Conservation (phyloP, 2,797 vertebrate genomes). For the Numenius phaeopus region DNA sequence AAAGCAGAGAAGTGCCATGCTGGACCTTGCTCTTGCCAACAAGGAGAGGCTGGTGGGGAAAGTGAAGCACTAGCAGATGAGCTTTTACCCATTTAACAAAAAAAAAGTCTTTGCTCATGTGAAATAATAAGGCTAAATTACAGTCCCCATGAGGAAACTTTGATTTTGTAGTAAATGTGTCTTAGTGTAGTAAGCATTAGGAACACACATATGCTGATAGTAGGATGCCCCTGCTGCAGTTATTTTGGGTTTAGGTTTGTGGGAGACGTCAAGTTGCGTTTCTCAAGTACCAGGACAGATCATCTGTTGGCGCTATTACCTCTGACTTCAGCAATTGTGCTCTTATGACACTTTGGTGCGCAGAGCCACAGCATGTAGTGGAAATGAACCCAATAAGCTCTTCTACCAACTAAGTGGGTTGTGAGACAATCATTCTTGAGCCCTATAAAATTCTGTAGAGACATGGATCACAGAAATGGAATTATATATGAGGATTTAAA, state of each 20-base stretch:
- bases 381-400: neutral
- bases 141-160: neutral
- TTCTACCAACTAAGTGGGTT: neutral
- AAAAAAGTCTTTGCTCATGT: neutral
- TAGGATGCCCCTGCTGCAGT: fast-evolving
- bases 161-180: neutral
- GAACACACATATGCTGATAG: neutral
- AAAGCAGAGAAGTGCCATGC: neutral
- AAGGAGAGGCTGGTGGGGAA: neutral
- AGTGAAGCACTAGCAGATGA: neutral
- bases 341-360: too few relatives aligned
- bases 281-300: neutral
- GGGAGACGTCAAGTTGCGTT: neutral
- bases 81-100: neutral
- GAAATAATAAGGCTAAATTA: neutral
- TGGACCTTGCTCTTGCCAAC: neutral
- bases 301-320: too few relatives aligned
- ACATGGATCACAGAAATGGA: neutral
- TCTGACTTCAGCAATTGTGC: neutral
- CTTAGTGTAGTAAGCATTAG: neutral
- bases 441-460: neutral
- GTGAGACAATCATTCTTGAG: neutral
- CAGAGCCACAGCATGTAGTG: neutral
- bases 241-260: neutral
- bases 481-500: neutral